A percentile compares a stretch with the other conserved stretches of the same genome.
phyloP scores from a whole-genome alignment of 2,888 invertebrate genomes.

The Melikaiella ostensackeni region DNA sequence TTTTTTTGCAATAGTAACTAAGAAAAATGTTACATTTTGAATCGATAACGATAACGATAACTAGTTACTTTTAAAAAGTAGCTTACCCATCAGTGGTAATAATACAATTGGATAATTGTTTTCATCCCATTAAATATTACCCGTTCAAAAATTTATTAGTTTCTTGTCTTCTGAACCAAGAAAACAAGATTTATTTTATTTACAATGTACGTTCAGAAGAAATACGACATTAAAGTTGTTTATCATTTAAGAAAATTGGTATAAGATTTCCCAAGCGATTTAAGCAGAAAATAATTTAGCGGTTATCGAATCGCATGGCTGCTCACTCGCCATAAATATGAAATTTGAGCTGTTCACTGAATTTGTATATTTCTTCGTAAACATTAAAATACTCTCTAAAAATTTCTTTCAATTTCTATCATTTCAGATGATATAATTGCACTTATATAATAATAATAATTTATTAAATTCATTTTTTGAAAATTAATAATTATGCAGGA shows the following conservation, averaged over 20 bases:
- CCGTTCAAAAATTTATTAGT: too few relatives aligned
- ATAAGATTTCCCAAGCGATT: conserved; percentile 20
- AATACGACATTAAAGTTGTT: neutral
- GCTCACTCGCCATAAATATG: conserved; percentile 5
- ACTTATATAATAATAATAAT: too few relatives aligned
- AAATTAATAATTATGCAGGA: neutral
- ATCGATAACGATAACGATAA: too few relatives aligned
- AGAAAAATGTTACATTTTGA: too few relatives aligned
- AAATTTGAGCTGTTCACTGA: neutral
- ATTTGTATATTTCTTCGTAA: conserved; percentile 19
- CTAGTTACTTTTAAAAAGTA: too few relatives aligned
- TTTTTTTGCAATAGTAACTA: too few relatives aligned
- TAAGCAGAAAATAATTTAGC: conserved; percentile 17
- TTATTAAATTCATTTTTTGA: too few relatives aligned
- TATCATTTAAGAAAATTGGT: conserved; percentile 10
- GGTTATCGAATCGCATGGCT: neutral
- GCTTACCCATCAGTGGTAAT: too few relatives aligned
- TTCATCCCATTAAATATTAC: too few relatives aligned
- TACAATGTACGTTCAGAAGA: neutral
- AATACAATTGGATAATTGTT: too few relatives aligned
- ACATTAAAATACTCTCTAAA: neutral
- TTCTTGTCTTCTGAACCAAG: neutral
- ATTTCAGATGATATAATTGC: neutral
- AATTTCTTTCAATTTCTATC: neutral
- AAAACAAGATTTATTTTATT: conserved; percentile 1